Base-by-base conservation (phyloP, 2,113 vertebrate species). In the Myotis lucifugus region DNA sequence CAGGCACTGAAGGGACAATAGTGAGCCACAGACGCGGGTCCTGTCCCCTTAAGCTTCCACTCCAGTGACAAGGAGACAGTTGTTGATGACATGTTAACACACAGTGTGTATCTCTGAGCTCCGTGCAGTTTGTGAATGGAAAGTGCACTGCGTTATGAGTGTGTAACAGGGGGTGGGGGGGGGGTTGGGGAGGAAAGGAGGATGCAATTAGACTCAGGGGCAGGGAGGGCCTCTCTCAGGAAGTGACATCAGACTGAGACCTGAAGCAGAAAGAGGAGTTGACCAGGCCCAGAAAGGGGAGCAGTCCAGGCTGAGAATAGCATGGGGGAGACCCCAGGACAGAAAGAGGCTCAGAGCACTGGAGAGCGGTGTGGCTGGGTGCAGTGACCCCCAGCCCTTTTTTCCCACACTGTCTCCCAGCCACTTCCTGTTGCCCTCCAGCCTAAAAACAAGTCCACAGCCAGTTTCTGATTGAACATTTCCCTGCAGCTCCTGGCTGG, bases 361-460 rank as follows among this genome's bases (percentile, higher is more conserved):
- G 5, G 7, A 86, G 50, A 11, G n/a, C 27, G 1, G 3, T 61
- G 59, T 10, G 56, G 10, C 21, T 61, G 10, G 14, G 12, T 7
- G 10, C 19, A 34, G 40, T 1, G 3, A n/a, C 12, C 19, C 29
- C 32, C n/a, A 77, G 40, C 29, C 74, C 48, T 56, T 2, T 2
- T 1, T 1, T 14, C n/a, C 18, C 27, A 34, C 0, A 0, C 3
- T 9, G 8, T 8, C 42, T 91, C 46, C 54, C 3, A 0, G 37
- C 25, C 64, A 40, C 21, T 72, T 76, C 70, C 14, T 48, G 52
- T 77, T 13, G 12, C 19, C 37, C 37, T 37, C 37, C 37, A 15
- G 50, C 40, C 78, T 29, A 40, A 50, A 19, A 19, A 34, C 3
- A 21, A 66, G 19, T 21, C 64, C 34, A n/a, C 10, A 9, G 29